Evolutionary conservation across 1,140 invertebrate genomes (phyloP), one percentile per base, ranked within the genome.

Genomic region (Cydia fagiglandana): DNA sequence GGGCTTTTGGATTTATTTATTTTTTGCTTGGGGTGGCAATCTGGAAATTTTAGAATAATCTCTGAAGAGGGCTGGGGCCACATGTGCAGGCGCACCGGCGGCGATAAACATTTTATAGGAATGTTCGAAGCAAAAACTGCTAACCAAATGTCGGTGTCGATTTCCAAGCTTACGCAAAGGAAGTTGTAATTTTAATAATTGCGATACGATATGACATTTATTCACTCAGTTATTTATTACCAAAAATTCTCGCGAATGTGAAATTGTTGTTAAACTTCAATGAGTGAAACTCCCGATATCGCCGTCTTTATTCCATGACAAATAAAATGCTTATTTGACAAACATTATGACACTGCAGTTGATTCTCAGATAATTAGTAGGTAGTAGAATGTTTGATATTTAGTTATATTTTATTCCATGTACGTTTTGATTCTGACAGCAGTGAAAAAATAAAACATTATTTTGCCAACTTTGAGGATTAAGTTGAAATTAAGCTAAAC

Each of bases 81-180:
- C 88, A 90, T 90, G 88, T 91, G 89, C 83, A 75, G 76, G 73
- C 81, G 82, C 79, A 47, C 86, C 78, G 76, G 80, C 83, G 84
- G 85, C 79, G 89, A 92, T 92, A 92, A 92, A 92, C 89, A 92
- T 92, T 92, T 92, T 90, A 92, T 92, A 87, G 88, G 89, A 90
- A 92, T 90, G 85, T 87, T 83, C 79, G 74, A 80, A 84, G 87
- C 66, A 70, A 70, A 70, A 70, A 70, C 66, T 70, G 66, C 34
- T 68, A 68, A 70, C 66, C 66, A 70, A 70, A 70, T 70, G 66
- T 70, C 66, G 66, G 66, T 70, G 66, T 70, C 66, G 66, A 70
- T 70, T 70, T 70, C 66, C 66, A 70, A 41, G 66, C 66, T 41
- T 53, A 56, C 15, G 73, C 41, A 45, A 20, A 74, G 73, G 73